phyloP scores from a whole-genome alignment of 2,113 vertebrate genomes.

The Helogale parvula region DNA sequence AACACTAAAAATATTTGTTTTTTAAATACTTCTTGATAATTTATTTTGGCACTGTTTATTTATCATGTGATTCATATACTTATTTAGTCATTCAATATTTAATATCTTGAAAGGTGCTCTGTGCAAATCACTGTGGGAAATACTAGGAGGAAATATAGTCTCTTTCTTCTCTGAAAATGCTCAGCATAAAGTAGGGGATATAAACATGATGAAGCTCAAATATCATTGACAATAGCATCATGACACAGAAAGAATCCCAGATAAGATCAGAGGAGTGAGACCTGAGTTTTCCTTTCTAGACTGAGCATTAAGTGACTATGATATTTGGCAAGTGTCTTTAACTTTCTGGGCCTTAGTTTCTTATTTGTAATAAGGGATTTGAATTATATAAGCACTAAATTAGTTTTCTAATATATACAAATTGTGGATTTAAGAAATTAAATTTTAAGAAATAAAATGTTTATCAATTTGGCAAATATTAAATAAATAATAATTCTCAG shows the following conservation, averaged over 20 bases:
- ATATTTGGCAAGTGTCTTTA: neutral
- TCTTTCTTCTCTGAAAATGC: conserved; percentile 10
- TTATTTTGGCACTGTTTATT: neutral
- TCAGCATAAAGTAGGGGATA: neutral
- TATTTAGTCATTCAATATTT: neutral
- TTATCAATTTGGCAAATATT: neutral
- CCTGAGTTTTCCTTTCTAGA: neutral
- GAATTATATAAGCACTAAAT: neutral
- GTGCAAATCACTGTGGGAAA: neutral
- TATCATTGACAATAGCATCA: neutral
- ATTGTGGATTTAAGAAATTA: conserved; percentile 20
- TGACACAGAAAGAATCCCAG: neutral
- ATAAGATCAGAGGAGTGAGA: neutral
- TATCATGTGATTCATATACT: neutral
- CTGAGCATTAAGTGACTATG: neutral
- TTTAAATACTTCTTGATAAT: neutral
- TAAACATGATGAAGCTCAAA: neutral
- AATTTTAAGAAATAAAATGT: neutral
- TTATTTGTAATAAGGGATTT: neutral
- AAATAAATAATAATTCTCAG: neutral
- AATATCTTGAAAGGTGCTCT: neutral
- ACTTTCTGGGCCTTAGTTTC: neutral
- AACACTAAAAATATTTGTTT: neutral
- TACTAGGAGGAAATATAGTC: neutral
- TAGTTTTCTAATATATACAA: neutral